Base-by-base conservation (phyloP, 2,888 invertebrate species). In the Xestia rhomboidea region DNA sequence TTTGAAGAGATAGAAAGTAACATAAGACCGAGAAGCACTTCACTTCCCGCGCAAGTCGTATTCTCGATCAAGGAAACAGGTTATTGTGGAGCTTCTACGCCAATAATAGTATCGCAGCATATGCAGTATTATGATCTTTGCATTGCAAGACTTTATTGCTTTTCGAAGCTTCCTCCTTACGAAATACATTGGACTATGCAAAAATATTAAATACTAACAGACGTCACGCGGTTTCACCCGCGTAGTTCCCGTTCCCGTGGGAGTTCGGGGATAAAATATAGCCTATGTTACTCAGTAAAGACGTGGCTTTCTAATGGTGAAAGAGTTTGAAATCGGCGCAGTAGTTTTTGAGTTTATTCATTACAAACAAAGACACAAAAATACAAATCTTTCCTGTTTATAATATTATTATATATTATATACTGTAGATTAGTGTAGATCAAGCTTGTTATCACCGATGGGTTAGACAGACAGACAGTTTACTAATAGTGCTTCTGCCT, bases 61-160 rank as follows among this genome's bases (percentile, higher is more conserved):
- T 68, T 62, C 75, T 73, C 66, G 72, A 70, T 73, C 73, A 62
- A 74, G 44, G 49, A 79, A 84, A 85, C 86, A 34, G 86, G 83
- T 85, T 85, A 72, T 78, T 66, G 34, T 54, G 44, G 76, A 60
- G 68, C 66, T 82, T 85, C 76, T 49, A 63, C 64, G 78, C 79
- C 71, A 86, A 73, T 86, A 85, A 85, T 83, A 85, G 83, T 68
- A 76, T 73, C 73, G 51, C 68, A 60, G 68, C 72, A 82, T 85
- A 84, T 73, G 41, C 66, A 62, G 68, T 66, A 76, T 85, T 82
- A 82, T 62, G 64, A 73, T 73, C 64, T 73, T 71, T 63, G 63
- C 78, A 73, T 78, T 21, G 27, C 63, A 77, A 67, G 54, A 82
- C 27, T 82, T 85, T 78, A 82, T 76, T 74, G 85, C 68, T 72